phyloP scores from a whole-genome alignment of 2,888 invertebrate species.

The Zhengitettix transpicula region DNA sequence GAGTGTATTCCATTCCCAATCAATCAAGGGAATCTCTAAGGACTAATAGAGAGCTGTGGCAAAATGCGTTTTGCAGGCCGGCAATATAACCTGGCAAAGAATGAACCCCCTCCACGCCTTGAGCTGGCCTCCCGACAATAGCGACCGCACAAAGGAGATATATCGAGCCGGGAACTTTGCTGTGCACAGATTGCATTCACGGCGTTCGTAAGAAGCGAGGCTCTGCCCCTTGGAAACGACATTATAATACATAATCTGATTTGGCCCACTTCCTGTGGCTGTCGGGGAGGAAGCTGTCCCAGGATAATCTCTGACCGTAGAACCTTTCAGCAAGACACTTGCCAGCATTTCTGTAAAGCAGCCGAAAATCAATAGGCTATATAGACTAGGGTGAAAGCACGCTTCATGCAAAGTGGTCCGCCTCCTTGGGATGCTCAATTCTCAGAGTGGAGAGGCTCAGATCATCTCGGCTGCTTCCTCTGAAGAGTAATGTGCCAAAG shows the following conservation, averaged over 20 bases:
- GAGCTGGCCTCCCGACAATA: neutral
- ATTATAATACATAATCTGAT: neutral
- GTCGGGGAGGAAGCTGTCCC: neutral
- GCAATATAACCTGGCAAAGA: neutral
- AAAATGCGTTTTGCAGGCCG: neutral
- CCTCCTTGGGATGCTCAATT: too few relatives aligned
- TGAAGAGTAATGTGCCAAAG: too few relatives aligned
- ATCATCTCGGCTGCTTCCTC: too few relatives aligned
- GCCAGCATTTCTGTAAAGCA: too few relatives aligned
- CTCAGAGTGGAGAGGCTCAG: too few relatives aligned
- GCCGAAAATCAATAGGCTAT: too few relatives aligned
- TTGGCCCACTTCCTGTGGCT: neutral
- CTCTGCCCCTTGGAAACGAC: neutral
- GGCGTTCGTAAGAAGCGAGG: neutral
- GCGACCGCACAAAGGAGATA: neutral
- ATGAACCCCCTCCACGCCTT: neutral
- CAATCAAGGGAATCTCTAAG: too few relatives aligned
- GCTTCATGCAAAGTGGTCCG: too few relatives aligned
- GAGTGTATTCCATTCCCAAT: too few relatives aligned
- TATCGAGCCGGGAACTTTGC: neutral
- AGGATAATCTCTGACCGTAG: neutral
- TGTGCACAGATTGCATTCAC: neutral
- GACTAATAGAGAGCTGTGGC: too few relatives aligned
- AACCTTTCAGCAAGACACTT: neutral
- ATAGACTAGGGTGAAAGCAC: too few relatives aligned